Evolutionary conservation across 1,140 invertebrate genomes (phyloP).

Genomic region (Cherax quadricarinatus): DNA sequence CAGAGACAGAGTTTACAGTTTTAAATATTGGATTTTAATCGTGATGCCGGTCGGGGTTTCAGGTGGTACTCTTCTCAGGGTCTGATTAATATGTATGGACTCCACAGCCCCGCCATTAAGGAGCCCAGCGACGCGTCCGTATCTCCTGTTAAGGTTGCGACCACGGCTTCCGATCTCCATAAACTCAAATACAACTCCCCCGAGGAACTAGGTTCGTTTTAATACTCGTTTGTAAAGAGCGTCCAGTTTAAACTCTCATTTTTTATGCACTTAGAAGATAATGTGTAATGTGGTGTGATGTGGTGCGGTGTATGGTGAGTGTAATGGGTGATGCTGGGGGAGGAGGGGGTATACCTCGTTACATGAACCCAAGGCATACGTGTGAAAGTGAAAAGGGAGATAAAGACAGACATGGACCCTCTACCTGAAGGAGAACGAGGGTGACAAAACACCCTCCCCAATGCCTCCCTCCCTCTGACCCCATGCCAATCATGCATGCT

Average conservation of each 20-base stretch:
- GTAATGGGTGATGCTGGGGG: neutral
- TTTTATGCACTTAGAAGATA: too few relatives aligned
- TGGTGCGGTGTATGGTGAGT: too few relatives aligned
- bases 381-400: neutral
- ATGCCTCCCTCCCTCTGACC: conserved; percentile 5
- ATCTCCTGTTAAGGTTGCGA: neutral
- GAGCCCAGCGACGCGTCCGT: conserved; percentile 36
- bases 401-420: neutral
- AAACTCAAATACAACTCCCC: neutral
- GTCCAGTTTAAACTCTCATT: too few relatives aligned
- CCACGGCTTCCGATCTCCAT: conserved; percentile 18
- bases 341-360: neutral
- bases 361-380: too few relatives aligned
- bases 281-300: neutral
- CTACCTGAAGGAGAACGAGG: neutral
- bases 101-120: conserved; percentile 60
- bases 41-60: conserved; percentile 69
- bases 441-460: neutral
- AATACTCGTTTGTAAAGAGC: too few relatives aligned
- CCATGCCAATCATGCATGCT: conserved; percentile 37
- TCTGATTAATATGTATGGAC: conserved; percentile 71
- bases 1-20: conserved; percentile 71
- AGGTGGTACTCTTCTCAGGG: conserved; percentile 70
- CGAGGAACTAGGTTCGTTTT: too few relatives aligned
- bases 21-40: conserved; percentile 72